These are phyloP conservation scores for Melinaea menophilus DNA, from an alignment of 2,888 invertebrate species.

Conservation along the genomic window DNA sequence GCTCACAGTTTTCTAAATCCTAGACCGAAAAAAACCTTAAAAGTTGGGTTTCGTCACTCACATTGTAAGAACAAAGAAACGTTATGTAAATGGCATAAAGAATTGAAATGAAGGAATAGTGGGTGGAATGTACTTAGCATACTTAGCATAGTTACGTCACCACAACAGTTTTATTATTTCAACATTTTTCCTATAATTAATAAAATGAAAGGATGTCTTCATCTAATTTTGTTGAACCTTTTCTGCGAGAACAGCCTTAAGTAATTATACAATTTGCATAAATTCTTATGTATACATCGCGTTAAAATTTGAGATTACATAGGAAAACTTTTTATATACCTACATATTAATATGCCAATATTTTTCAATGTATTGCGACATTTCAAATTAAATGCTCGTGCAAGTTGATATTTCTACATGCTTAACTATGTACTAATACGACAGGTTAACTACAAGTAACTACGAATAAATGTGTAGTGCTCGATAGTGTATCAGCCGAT, in stretches of 20 bases:
- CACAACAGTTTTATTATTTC: background rate
- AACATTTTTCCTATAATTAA: background rate
- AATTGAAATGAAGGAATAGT: constrained; percentile 1
- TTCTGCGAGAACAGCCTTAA: too few species aligned
- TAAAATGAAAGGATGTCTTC: too few species aligned
- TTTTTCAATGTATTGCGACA: background rate
- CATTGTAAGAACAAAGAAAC: constrained; percentile 1
- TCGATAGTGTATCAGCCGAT: constrained; percentile 17
- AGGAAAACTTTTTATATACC: background rate
- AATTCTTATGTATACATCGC: too few species aligned
- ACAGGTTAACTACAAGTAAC: constrained; percentile 28
- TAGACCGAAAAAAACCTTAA: background rate
- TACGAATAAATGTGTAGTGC: constrained; percentile 29
- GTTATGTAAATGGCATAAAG: constrained; percentile 5
- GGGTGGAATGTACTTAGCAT: background rate
- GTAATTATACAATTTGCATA: too few species aligned
- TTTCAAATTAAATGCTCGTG: constrained; percentile 23
- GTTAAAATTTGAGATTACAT: background rate
- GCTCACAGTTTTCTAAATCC: too few species aligned
- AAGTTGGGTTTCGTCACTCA: background rate
- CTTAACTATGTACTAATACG: constrained; percentile 28
- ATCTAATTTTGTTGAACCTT: too few species aligned
- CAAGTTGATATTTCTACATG: constrained; percentile 22
- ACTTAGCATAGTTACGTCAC: background rate
- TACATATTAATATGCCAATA: background rate